Evolutionary conservation across 2,797 vertebrate genomes (phyloP).

Genomic region (Phoxinus dragarum): DNA sequence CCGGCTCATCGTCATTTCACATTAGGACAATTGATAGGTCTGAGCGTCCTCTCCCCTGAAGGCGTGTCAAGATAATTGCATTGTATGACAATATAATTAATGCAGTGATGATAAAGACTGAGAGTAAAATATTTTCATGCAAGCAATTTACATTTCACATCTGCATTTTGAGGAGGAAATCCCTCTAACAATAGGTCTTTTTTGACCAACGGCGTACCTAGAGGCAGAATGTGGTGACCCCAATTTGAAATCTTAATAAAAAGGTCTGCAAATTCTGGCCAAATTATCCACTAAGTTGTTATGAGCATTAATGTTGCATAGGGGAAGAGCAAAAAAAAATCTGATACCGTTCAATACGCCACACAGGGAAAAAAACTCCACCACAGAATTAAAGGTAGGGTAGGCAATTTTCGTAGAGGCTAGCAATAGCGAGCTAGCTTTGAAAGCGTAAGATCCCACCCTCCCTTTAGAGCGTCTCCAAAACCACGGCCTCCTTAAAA

Average conservation of each 20-base stretch:
- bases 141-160: slow-evolving; percentile 65
- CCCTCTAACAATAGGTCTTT: slow-evolving; percentile 58
- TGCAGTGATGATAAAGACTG: slow-evolving; percentile 60
- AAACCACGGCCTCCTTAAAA: too few species aligned
- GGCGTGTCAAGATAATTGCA: slow-evolving; percentile 66
- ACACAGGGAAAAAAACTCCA: slow-evolving; percentile 60
- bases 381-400: background rate
- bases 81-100: slow-evolving; percentile 64
- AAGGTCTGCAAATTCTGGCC: slow-evolving; percentile 70
- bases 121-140: slow-evolving; percentile 71
- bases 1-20: slow-evolving; percentile 51
- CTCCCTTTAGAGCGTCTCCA: too few species aligned
- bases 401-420: too few species aligned
- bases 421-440: too few species aligned
- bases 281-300: slow-evolving; percentile 72
- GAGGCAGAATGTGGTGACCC: slow-evolving; percentile 67
- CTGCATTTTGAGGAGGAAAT: slow-evolving; percentile 57
- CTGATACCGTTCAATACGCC: slow-evolving; percentile 53
- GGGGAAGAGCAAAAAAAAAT: slow-evolving; percentile 58
- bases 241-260: slow-evolving; percentile 76
- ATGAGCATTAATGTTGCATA: slow-evolving; percentile 69
- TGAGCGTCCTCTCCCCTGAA: slow-evolving; percentile 56
- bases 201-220: slow-evolving; percentile 60
- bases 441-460: too few species aligned
- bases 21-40: slow-evolving; percentile 59